phyloP scores from a whole-genome alignment of 2,797 vertebrate species.

The Melanogrammus aeglefinus region DNA sequence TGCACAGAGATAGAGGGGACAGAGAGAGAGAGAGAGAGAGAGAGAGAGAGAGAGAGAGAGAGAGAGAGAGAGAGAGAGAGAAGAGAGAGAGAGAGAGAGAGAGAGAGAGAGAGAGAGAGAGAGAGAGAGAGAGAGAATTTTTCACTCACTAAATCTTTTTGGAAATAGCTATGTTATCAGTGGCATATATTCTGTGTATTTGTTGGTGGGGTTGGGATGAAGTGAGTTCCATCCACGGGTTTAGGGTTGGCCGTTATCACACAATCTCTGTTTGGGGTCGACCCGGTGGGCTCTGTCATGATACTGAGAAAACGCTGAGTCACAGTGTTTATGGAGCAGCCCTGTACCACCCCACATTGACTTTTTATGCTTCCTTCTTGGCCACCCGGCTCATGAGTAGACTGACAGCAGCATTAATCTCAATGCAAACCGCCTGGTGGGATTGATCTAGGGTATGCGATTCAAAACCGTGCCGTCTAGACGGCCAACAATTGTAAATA shows the following conservation, averaged over 20 bases:
- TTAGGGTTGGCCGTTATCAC: neutral
- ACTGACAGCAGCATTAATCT: neutral
- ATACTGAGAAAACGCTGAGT: neutral
- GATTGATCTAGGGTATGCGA: neutral
- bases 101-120: neutral
- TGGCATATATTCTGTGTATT: no score
- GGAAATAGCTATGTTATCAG: conserved; percentile 8
- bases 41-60: neutral
- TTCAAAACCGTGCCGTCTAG: neutral
- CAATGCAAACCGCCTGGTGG: neutral
- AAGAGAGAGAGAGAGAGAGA: neutral
- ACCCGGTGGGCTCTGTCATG: neutral
- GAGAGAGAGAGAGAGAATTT: neutral
- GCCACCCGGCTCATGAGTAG: neutral
- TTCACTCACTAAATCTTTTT: neutral
- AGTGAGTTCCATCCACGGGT: neutral
- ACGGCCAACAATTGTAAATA: neutral
- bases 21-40: neutral
- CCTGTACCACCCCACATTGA: neutral
- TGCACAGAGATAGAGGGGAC: conserved; percentile 3
- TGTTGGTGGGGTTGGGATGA: neutral
- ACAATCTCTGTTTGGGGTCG: neutral
- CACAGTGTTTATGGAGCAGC: neutral
- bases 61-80: neutral
- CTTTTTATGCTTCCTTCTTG: neutral